Evolutionary conservation across 1,140 invertebrate species (phyloP).

Genomic region (Solen grandis): DNA sequence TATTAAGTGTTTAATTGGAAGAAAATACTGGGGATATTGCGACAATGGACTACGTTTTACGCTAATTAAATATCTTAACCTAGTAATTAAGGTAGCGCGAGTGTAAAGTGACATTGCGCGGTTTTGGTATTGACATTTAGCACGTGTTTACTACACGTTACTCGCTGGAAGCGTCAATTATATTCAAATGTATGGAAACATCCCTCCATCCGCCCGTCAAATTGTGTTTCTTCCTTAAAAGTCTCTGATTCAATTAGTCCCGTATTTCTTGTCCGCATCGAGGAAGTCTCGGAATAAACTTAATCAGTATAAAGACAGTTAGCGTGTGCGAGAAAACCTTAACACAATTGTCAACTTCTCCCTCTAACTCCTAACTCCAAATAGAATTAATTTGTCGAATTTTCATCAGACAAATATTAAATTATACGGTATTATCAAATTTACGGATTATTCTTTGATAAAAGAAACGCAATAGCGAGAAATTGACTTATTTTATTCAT

Average conservation of each 20-base stretch:
- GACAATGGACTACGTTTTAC: too few relatives aligned
- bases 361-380: conserved; percentile 12
- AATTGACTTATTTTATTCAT: conserved; percentile 41
- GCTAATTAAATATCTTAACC: too few relatives aligned
- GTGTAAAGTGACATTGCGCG: not conserved
- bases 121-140: not conserved
- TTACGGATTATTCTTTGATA: conserved; percentile 1
- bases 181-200: not conserved
- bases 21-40: too few relatives aligned
- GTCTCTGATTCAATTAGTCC: not conserved
- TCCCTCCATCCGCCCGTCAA: not conserved
- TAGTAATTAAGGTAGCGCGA: too few relatives aligned
- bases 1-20: too few relatives aligned
- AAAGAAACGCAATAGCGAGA: not conserved
- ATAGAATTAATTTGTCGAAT: conserved; percentile 60
- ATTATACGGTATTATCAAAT: conserved; percentile 50
- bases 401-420: conserved; percentile 53
- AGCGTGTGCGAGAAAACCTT: not conserved
- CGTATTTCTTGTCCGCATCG: not conserved
- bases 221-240: not conserved
- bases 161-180: not conserved
- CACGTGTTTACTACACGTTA: not conserved
- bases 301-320: not conserved
- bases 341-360: not conserved
- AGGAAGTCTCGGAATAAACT: too few relatives aligned